Evolutionary conservation across 2,797 vertebrate genomes (phyloP), one percentile per base, ranked within the genome.

Genomic region (Telmatherina bonti): DNA sequence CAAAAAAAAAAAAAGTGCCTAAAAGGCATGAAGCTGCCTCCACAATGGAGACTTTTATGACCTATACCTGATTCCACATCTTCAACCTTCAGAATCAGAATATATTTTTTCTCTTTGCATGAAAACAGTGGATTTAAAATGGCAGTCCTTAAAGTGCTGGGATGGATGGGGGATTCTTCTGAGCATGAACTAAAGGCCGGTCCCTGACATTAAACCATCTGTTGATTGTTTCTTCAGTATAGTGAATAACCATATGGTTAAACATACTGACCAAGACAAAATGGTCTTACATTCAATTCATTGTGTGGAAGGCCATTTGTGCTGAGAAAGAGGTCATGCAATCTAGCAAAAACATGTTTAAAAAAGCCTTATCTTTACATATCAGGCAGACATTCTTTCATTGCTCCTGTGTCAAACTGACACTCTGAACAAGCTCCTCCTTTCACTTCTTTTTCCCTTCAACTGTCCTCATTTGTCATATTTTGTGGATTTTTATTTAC

Each of bases 301-400:
- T 56, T 57, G 68, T 10, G 13, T 33, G 16, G 38, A 26, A 27
- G 57, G 35, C 16, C 52, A 67, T 62, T 52, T 78, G 72, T 71
- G 67, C 56, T 68, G 64, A 72, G 43, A 60, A 26, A 78, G 79
- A 81, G 73, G 85, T 85, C 76, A 86, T 7, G 35, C 57, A 60
- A 62, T 56, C 69, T 9, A 78, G 3, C 7, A 18, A 53, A 26
- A 27, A 15, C 27, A 20, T 1, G 16, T 12, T 81, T 76, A 79
- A 82, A 84, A 57, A 43, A 53, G 54, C 31, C 47, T n/a, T 45
- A n/a, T 68, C 59, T 47, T 9, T 52, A 27, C 33, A 29, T 74
- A 22, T 53, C 65, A 31, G 63, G 41, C 27, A n/a, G n/a, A n/a
- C n/a, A n/a, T n/a, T n/a, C 67, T 70, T 75, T 76, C 53, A 72